Conservation (phyloP, 53 echinoderm and acorn worm genomes). For the Zoroaster sp. region DNA sequence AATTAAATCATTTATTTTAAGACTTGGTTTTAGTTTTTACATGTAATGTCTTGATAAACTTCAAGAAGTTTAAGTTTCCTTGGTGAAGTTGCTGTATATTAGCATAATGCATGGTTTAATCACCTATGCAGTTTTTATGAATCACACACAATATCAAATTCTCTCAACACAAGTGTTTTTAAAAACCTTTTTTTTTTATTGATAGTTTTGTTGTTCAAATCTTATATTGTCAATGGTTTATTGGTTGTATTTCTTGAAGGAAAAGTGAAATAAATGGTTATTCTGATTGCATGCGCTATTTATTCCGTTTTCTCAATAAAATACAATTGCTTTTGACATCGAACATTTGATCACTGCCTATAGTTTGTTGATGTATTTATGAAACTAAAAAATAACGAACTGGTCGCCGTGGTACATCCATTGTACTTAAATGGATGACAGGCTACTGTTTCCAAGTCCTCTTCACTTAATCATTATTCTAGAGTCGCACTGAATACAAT, state of each 20-base stretch:
- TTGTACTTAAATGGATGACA: too few relatives aligned
- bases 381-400: too few relatives aligned
- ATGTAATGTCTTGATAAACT: neutral
- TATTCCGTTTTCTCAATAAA: conserved; percentile 6
- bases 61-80: too few relatives aligned
- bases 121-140: neutral
- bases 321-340: conserved; percentile 1
- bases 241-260: neutral
- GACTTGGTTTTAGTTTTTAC: neutral
- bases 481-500: too few relatives aligned
- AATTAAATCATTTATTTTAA: neutral
- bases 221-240: neutral
- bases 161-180: neutral
- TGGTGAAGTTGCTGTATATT: conserved; percentile 21
- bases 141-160: neutral
- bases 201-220: neutral
- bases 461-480: too few relatives aligned
- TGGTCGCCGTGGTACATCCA: too few relatives aligned
- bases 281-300: conserved; percentile 16
- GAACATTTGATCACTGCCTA: neutral
- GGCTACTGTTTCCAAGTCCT: too few relatives aligned
- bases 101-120: neutral
- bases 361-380: too few relatives aligned
- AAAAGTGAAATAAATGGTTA: neutral
- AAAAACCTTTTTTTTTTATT: neutral